Evolutionary conservation across 2,888 invertebrate genomes (phyloP), one percentile per base, ranked within the genome.

Genomic region (Dicranocentrus wangi): DNA sequence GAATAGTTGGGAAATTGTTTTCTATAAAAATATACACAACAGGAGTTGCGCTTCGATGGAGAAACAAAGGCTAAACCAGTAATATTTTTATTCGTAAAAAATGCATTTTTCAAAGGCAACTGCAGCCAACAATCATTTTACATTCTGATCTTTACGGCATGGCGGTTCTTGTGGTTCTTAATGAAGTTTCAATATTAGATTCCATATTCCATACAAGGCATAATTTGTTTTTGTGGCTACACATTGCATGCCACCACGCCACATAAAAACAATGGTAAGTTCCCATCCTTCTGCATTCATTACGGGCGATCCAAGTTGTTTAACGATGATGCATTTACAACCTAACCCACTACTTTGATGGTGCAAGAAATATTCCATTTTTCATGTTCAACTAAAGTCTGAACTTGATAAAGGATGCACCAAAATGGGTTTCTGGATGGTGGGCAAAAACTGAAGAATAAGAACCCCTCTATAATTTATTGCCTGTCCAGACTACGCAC

Each of bases 401-500:
- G 32, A 61, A 28, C 61, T n/a, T 61, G 28, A 32, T 61, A 32
- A 32, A 61, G 61, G 61, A 32, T 61, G 61, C 61, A 17, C 61
- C 61, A 17, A 8, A 5, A 13, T 28, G 60, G n/a, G 28, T 60
- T 60, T 60, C 63, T 8, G 21, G 65, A 65, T 43, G 13, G 51
- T 76, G 58, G 42, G 69, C 68, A 68, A 68, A 77, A 69, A 77
- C 63, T 25, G 21, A 28, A 47, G 51, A 65, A 47, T 32, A 47
- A 23, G 19, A n/a, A n/a, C n/a, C n/a, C n/a, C n/a, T 5, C 8
- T 13, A 55, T 69, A 69, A 77, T 77, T 77, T 77, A 77, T 77
- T 77, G 61, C 77, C 69, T 77, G 68, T 77, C 68, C 69, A 77
- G 61, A 1, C 23, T 2, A 27, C 7, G 15, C 60, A 43, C 47